A percentile compares a stretch with the other conserved stretches of the same genome.
These are phyloP conservation scores for Rhinopithecus roxellana DNA, from an alignment of 2,113 vertebrate genomes.

Conservation along the genomic window DNA sequence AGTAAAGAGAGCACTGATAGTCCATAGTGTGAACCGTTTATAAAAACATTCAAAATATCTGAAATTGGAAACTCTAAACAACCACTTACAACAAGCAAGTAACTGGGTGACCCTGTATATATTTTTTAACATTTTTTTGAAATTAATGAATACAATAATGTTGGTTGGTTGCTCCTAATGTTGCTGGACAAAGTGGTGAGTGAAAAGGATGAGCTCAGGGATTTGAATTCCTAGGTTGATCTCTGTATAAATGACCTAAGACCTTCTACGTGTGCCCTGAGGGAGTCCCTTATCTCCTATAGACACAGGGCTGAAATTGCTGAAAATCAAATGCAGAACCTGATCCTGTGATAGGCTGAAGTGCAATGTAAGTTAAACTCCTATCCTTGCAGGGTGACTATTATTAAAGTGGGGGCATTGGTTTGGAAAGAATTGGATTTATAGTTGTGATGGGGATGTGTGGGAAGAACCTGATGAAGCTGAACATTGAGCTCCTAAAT, in stretches of 20 bases:
- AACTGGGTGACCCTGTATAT: neutral
- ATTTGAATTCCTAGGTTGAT: neutral
- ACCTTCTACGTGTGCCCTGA: neutral
- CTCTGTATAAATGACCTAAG: neutral
- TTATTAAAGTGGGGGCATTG: neutral
- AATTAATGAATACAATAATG: neutral
- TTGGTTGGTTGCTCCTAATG: neutral
- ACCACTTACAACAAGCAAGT: neutral
- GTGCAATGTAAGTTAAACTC: neutral
- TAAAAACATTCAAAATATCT: neutral
- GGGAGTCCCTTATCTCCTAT: neutral
- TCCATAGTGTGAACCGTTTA: neutral
- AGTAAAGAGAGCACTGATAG: neutral
- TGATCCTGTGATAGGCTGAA: neutral
- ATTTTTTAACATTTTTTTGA: neutral
- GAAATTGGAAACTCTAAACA: neutral
- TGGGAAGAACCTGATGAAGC: neutral
- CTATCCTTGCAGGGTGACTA: neutral
- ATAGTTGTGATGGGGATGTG: neutral
- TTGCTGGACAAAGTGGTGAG: neutral
- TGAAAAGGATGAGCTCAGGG: neutral
- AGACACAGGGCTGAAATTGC: neutral
- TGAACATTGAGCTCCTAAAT: neutral
- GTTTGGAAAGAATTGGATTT: neutral
- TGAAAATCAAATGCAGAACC: neutral